Conservation (phyloP, 2,797 vertebrate species). For the Momotus momota region DNA sequence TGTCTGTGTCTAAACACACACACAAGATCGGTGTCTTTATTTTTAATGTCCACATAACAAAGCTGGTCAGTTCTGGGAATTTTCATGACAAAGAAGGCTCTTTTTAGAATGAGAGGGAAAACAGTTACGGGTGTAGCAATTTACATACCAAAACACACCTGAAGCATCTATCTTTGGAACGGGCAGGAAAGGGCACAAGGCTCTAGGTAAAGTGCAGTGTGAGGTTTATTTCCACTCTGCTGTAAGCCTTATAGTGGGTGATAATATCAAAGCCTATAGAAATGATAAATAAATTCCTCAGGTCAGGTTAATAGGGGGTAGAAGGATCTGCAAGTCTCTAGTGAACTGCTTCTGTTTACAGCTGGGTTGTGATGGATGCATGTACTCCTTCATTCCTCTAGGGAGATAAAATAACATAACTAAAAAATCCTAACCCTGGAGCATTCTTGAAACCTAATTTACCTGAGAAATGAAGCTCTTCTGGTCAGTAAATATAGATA, state of each 20-base stretch:
- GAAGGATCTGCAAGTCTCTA: neutral
- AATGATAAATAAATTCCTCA: neutral
- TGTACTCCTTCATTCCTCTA: neutral
- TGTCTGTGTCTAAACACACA: neutral
- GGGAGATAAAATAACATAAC: neutral
- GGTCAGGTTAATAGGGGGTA: neutral
- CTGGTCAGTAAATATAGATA: neutral
- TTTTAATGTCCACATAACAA: neutral
- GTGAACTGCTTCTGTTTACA: neutral
- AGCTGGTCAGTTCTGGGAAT: neutral
- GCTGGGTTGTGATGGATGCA: neutral
- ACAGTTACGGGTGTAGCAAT: neutral
- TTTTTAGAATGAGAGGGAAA: neutral
- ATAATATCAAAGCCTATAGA: neutral
- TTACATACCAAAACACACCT: neutral
- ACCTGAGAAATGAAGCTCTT: neutral
- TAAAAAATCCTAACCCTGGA: neutral
- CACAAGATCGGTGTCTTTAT: accelerated
- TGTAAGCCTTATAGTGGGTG: neutral
- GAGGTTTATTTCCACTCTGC: neutral
- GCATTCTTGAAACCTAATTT: neutral
- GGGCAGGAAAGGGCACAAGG: accelerated
- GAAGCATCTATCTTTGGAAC: neutral
- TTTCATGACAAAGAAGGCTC: neutral
- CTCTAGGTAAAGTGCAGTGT: neutral